Evolutionary conservation across 2,888 invertebrate genomes (phyloP).

Genomic region (Alsophila aescularia): DNA sequence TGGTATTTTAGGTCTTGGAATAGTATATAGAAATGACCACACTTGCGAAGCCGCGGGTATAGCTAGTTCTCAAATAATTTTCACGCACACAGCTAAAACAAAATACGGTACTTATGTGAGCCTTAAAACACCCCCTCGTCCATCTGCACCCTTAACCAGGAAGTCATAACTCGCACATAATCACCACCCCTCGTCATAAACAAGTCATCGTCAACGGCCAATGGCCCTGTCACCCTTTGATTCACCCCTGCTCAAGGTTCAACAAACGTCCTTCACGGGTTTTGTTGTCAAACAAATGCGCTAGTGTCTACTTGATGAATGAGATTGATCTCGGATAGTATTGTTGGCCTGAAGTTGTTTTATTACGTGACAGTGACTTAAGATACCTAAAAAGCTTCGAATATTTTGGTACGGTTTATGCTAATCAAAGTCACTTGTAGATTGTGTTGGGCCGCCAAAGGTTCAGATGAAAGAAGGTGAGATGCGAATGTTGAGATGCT

Average conservation of each 20-base stretch:
- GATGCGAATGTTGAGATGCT: no score
- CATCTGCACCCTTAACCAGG: background rate
- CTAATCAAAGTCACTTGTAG: no score
- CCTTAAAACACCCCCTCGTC: background rate
- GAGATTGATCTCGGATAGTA: background rate
- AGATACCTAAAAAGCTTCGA: background rate
- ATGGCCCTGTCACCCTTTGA: conserved; percentile 39
- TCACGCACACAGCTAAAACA: background rate
- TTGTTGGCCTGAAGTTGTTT: conserved; percentile 8
- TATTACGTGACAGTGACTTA: background rate
- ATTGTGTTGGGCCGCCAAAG: no score
- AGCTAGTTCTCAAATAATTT: no score
- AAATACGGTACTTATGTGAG: background rate
- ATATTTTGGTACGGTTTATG: background rate
- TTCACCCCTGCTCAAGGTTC: conserved; percentile 54
- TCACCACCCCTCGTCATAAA: conserved; percentile 31
- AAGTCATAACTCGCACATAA: conserved; percentile 11
- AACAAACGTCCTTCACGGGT: conserved; percentile 63
- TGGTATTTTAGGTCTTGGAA: no score
- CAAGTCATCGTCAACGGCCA: conserved; percentile 40
- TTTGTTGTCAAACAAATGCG: conserved; percentile 59
- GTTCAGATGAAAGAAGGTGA: no score
- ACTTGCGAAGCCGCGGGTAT: no score
- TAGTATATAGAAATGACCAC: no score
- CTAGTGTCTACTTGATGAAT: conserved; percentile 36